Evolutionary conservation across 2,797 vertebrate genomes (phyloP).

Genomic region (Falco cherrug): DNA sequence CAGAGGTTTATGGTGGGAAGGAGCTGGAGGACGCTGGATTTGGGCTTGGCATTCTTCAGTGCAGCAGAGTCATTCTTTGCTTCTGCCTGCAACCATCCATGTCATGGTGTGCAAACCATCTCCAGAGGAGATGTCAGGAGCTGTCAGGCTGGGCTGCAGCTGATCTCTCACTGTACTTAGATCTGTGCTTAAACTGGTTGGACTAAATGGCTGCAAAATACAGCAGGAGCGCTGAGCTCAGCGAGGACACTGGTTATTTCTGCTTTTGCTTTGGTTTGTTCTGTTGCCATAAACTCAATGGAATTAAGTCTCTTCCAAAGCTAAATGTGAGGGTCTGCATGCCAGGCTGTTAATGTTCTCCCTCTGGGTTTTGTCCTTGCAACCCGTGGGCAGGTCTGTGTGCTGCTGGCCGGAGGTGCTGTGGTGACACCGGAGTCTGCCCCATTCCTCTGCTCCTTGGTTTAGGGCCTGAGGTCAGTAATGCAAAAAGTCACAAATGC

Average conservation of each 20-base stretch:
- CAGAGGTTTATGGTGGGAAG: neutral
- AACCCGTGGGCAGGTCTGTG: accelerated
- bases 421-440: neutral
- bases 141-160: neutral
- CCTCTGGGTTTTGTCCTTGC: neutral
- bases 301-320: neutral
- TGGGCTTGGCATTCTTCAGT: neutral
- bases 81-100: neutral
- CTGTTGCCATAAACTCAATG: neutral
- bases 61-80: neutral
- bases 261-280: neutral
- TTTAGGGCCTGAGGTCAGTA: neutral
- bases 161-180: neutral
- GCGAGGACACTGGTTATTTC: neutral
- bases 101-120: neutral
- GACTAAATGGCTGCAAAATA: neutral
- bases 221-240: accelerated
- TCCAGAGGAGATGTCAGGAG: neutral
- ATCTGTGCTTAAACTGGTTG: neutral
- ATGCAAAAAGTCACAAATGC: neutral
- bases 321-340: neutral
- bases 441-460: accelerated
- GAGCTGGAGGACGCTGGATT: neutral
- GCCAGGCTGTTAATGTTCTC: neutral
- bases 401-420: neutral